Evolutionary conservation across 2,888 invertebrate species (phyloP), one percentile per base, ranked within the genome.

Genomic region (Elysia crispata): DNA sequence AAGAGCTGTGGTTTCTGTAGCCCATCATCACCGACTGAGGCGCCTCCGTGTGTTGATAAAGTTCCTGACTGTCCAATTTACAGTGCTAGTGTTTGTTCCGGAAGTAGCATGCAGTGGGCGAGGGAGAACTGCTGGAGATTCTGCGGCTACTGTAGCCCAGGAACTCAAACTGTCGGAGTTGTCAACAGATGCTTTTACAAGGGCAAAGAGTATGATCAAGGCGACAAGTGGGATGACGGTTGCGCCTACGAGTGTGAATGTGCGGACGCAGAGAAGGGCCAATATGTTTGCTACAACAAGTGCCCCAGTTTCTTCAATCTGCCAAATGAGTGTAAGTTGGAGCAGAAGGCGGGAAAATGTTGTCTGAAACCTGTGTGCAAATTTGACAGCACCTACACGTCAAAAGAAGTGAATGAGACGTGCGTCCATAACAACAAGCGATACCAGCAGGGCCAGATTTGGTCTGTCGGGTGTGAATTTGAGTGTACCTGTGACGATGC

Each of bases 231-330:
- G 89, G 69, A 81, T 20, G 88, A 88, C 76, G 89, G 88, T 11
- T 89, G 89, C 82, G 83, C 84, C 8, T 88, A 88, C 74, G 85
- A 86, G 70, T 89, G 89, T 78, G 85, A 86, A 8, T 89, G 89
- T 81, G 85, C 85, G 60, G 86, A 88, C 80, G 87, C 87, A n/a
- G 69, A 64, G 20, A 73, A 57, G 13, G 86, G 86, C 23, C 28
- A 75, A 18, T 86, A 86, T 83, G 83, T 83, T 33, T 86, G 86
- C 62, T 85, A 83, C 76, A 86, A 85, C 81, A 85, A 82, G 83
- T 89, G 89, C 54, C 88, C 87, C 13, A 81, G 85, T 0, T 89
- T 88, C 81, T 86, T 87, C 83, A 87, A 87, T 81, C 83, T 89
- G 25, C 89, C 89, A 15, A 86, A 87, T 20, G 86, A 87, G 79